Evolutionary conservation across 2,113 vertebrate genomes (phyloP), one percentile per base, ranked within the genome.

Genomic region (Todiramphus saurophagus): DNA sequence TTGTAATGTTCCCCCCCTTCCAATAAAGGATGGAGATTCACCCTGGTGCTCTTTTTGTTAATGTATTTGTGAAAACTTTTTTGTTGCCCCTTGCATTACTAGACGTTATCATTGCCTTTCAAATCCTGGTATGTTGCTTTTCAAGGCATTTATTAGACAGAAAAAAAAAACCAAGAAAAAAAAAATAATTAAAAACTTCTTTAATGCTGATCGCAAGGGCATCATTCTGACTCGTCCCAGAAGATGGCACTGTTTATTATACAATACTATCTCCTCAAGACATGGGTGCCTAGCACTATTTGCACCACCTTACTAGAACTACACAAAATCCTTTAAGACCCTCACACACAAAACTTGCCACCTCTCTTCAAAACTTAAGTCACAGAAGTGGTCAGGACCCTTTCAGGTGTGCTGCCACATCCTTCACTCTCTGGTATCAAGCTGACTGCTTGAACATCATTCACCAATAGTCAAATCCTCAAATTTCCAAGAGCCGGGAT

Each of bases 231-330:
- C 69, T 87, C 88, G 83, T 82, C 95, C 98, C 96, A 96, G 96
- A 73, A 97, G 93, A 97, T 91, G 96, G 97, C 94, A 94, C 95
- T 97, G 90, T 93, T 95, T 79, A 81, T 98, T 97, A 77, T 24
- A 91, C 62, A 87, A 92, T 69, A 56, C 60, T 62, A 44, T 27
- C 77, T 55, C 74, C 37, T 81, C 60, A 27, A 60, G 56, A 43
- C 74, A 21, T 2, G 70, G 92, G 46, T 31, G 46, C 37, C 44
- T 19, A 41, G 73, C 39, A 24, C 86, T 33, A 37, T 46, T 5
- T 13, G 46, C 66, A 80, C 43, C 11, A 56, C 62, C 64, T 46
- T 15, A 11, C 37, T 16, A 20, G 37, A 0, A 27, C 78, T 70
- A 62, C 53, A 55, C 48, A 31, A 37, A 39, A 58, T 27, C 55